These are phyloP conservation scores for Charanyca ferruginea DNA, from an alignment of 2,888 invertebrate species.

Conservation along the genomic window DNA sequence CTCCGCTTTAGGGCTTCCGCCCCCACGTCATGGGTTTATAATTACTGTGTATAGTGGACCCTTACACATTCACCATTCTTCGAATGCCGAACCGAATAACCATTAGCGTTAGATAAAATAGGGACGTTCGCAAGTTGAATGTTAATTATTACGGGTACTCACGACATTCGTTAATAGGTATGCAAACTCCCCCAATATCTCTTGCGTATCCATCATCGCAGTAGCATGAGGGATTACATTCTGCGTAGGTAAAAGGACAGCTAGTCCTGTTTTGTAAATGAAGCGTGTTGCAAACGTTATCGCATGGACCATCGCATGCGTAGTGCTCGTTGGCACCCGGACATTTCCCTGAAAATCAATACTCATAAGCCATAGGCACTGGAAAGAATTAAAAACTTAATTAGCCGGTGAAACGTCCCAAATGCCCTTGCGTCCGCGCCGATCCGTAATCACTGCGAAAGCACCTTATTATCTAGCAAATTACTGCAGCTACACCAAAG, in stretches of 20 bases:
- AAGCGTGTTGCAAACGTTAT: slow-evolving; percentile 26
- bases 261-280: slow-evolving; percentile 29
- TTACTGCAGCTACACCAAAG: too few species aligned
- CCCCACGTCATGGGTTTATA: too few species aligned
- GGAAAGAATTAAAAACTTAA: too few species aligned
- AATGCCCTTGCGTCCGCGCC: too few species aligned
- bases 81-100: too few species aligned
- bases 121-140: not conserved
- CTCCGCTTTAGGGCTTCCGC: too few species aligned
- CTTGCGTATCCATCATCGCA: slow-evolving; percentile 66
- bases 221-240: slow-evolving; percentile 54
- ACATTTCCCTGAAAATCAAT: slow-evolving; percentile 43
- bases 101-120: not conserved
- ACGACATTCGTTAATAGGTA: slow-evolving; percentile 49
- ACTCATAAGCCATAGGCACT: too few species aligned
- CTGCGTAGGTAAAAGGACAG: slow-evolving; percentile 22
- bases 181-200: slow-evolving; percentile 39
- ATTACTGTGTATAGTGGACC: too few species aligned
- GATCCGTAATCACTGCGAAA: too few species aligned
- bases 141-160: slow-evolving; percentile 16
- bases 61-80: too few species aligned
- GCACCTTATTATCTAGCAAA: too few species aligned
- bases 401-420: too few species aligned
- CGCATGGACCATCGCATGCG: slow-evolving; percentile 29
- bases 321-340: slow-evolving; percentile 33